These are phyloP conservation scores for Pocillopora damicornis DNA, from an alignment of 64 coral and sea anemone genomes.

Conservation along the genomic window DNA sequence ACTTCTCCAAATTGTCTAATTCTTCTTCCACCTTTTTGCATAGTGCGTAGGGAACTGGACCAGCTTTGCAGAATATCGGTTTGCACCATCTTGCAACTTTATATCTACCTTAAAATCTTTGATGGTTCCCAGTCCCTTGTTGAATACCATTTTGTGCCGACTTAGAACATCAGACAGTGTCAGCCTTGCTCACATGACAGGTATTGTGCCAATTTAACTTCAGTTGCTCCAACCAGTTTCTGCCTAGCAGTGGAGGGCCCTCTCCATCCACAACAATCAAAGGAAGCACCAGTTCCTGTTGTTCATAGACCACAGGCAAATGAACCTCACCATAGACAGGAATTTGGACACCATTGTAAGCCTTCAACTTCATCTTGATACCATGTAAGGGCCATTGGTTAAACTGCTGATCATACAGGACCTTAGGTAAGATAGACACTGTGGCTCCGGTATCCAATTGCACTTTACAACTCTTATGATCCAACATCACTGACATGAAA, in stretches of 20 bases:
- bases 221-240: conserved; percentile 35
- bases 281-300: neutral
- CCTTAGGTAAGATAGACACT: conserved; percentile 28
- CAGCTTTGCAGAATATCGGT: neutral
- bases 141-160: neutral
- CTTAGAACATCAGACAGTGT: conserved; percentile 23
- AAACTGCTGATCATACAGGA: conserved; percentile 44
- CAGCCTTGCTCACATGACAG: conserved; percentile 29
- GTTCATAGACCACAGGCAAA: conserved; percentile 44
- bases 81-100: conserved; percentile 16
- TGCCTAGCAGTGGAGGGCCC: conserved; percentile 21
- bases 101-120: conserved; percentile 27
- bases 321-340: conserved; percentile 11
- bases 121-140: conserved; percentile 42
- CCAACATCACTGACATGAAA: conserved; percentile 24
- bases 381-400: neutral
- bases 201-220: conserved; percentile 29
- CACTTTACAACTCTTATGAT: conserved; percentile 30
- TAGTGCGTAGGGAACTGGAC: conserved; percentile 9
- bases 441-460: conserved; percentile 38
- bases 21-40: conserved; percentile 20
- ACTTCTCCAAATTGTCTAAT: neutral
- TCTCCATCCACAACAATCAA: conserved; percentile 28
- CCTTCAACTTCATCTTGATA: neutral
- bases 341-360: neutral